These are phyloP conservation scores for Psilanteris sp. DNA, from an alignment of 1,140 invertebrate genomes.

Conservation along the genomic window DNA sequence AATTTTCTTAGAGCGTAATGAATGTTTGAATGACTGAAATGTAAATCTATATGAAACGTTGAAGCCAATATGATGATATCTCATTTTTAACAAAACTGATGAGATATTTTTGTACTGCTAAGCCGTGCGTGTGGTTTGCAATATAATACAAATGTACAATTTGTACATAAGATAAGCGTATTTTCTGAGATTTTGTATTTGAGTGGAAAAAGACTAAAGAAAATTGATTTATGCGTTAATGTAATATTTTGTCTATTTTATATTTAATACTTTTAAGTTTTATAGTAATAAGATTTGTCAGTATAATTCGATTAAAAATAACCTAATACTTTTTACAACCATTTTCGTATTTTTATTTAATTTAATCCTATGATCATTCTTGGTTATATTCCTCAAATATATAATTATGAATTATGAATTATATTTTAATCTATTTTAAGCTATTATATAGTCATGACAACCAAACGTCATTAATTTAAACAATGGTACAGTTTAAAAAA, in stretches of 20 bases:
- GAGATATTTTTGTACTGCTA: constrained; percentile 1
- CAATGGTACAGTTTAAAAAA: too few species aligned
- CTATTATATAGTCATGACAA: too few species aligned
- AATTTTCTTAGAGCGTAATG: constrained; percentile 3
- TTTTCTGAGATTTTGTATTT: neutral
- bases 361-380: too few species aligned
- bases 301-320: too few species aligned
- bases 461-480: too few species aligned
- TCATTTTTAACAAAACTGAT: neutral
- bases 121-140: constrained; percentile 6
- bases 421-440: too few species aligned
- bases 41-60: neutral
- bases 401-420: too few species aligned
- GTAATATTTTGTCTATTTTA: constrained; percentile 18
- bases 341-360: too few species aligned
- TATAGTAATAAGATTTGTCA: too few species aligned
- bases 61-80: neutral
- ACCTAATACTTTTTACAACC: too few species aligned
- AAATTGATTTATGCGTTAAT: constrained; percentile 11
- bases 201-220: constrained; percentile 1
- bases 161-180: neutral
- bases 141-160: neutral
- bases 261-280: constrained; percentile 38
- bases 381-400: too few species aligned
- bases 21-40: constrained; percentile 9